Evolutionary conservation across 64 coral and sea anemone species (phyloP).

Genomic region (Montipora capricornis): DNA sequence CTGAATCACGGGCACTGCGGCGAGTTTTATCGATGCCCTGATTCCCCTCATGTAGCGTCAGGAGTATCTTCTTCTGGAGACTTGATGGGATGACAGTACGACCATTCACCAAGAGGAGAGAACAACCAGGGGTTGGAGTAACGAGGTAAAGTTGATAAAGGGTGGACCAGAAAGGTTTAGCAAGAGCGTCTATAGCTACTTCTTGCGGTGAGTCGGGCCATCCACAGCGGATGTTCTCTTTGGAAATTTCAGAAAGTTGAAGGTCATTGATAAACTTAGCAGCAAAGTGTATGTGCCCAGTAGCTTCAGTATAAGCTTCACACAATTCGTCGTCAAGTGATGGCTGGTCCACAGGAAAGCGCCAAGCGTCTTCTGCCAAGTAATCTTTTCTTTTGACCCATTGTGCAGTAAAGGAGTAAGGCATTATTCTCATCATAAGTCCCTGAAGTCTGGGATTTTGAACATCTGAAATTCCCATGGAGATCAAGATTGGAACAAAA

Average conservation of each 20-base stretch:
- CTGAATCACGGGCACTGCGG: conserved; percentile 13
- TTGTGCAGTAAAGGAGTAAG: conserved; percentile 20
- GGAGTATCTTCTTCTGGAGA: background rate
- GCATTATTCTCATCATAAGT: background rate
- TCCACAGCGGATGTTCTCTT: conserved; percentile 9
- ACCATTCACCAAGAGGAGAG: conserved; percentile 14
- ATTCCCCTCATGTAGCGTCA: conserved; percentile 16
- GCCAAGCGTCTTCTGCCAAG: conserved; percentile 2
- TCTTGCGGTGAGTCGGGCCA: conserved; percentile 3
- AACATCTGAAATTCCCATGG: conserved; percentile 27
- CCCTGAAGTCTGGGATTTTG: background rate
- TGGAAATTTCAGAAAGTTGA: background rate
- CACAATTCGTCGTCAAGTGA: too few relatives aligned
- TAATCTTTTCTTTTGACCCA: conserved; percentile 53
- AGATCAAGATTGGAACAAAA: conserved; percentile 25
- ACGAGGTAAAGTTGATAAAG: conserved; percentile 1
- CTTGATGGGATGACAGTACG: conserved; percentile 24
- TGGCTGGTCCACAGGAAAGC: conserved; percentile 37
- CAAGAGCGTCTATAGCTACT: background rate
- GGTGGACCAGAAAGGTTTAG: conserved; percentile 35
- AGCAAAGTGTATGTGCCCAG: conserved; percentile 20
- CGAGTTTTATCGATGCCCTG: conserved; percentile 51
- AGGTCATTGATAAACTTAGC: conserved; percentile 5
- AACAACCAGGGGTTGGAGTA: background rate
- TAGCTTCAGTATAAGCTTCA: background rate